Percentiles rank a stretch among this genome's conserved stretches.
phyloP scores from a whole-genome alignment of 2,888 invertebrate genomes.

The Tipula vernalis region DNA sequence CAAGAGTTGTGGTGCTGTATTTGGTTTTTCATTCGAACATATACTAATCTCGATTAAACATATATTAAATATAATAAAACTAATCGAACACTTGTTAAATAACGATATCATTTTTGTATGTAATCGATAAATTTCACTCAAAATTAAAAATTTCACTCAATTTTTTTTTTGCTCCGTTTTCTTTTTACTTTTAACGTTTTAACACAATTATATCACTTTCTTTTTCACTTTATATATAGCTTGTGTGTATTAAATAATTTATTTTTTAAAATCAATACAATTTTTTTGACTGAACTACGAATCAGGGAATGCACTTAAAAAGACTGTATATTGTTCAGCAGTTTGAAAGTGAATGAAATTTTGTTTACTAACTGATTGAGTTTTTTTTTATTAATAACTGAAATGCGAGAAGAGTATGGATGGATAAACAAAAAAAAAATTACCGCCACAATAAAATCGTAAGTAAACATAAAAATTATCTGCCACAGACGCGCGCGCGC shows the following conservation, averaged over 20 bases:
- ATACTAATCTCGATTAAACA: background rate
- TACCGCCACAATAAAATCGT: background rate
- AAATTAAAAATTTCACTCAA: background rate
- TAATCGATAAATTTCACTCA: background rate
- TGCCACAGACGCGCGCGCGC: background rate
- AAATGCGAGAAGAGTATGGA: background rate
- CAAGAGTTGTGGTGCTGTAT: background rate
- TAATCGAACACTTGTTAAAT: background rate
- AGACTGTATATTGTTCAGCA: background rate
- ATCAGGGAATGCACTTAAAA: background rate
- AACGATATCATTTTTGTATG: background rate
- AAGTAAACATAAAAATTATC: background rate
- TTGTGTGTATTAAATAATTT: background rate
- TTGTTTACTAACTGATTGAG: background rate
- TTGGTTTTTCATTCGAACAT: background rate
- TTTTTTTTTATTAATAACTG: background rate
- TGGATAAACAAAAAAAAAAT: background rate
- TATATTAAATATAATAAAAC: background rate
- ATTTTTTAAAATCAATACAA: background rate
- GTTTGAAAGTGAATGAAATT: background rate
- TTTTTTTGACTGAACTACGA: too few species aligned
- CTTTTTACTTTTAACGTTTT: background rate
- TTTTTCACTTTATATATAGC: background rate
- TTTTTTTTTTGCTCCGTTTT: background rate
- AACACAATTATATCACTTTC: background rate